Evolutionary conservation across 2,888 invertebrate species (phyloP), one percentile per base, ranked within the genome.

Genomic region (Agrypnus murinus): DNA sequence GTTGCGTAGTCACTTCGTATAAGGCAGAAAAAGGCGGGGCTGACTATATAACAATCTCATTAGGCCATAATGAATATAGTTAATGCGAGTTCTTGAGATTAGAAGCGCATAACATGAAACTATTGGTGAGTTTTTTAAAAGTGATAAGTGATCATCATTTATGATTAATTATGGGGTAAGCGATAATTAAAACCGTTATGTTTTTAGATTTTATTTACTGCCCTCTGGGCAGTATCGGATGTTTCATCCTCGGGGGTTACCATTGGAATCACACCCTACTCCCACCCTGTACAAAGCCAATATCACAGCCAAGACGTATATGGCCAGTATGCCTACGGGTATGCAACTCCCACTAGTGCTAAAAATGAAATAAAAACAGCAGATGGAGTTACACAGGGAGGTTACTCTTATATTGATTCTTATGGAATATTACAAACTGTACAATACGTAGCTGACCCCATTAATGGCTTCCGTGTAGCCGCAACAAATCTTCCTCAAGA

Each of bases 361-460:
- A 91, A 91, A 82, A 88, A 88, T 48, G 92, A 92, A 83, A 86
- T 88, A 0, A 88, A 89, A 71, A 86, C 88, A 2, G 85, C 88
- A 65, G 90, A 91, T 79, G 92, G 91, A 17, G 87, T 90, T 10
- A 91, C 90, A 2, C 87, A 88, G 38, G 92, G 92, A 34, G 90
- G 89, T 50, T 92, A 92, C 80, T 90, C 91, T 60, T 92, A 92
- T 81, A 88, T 92, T 63, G 92, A 92, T 81, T 88, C 90, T 19
- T 86, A 91, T 78, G 91, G 91, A 1, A 85, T 89, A 62, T 84
- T 91, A 5, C 92, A 92, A 83, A 89, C 89, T 36, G 91, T 92
- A 40, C 87, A 89, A 71, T 92, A 92, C 80, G 86, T 88, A 10
- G 89, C 91, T 5, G 92, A 92, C 84, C 85, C 87, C 3, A 81